phyloP scores from a whole-genome alignment of 2,113 vertebrate species.

The Pomatostomus ruficeps region DNA sequence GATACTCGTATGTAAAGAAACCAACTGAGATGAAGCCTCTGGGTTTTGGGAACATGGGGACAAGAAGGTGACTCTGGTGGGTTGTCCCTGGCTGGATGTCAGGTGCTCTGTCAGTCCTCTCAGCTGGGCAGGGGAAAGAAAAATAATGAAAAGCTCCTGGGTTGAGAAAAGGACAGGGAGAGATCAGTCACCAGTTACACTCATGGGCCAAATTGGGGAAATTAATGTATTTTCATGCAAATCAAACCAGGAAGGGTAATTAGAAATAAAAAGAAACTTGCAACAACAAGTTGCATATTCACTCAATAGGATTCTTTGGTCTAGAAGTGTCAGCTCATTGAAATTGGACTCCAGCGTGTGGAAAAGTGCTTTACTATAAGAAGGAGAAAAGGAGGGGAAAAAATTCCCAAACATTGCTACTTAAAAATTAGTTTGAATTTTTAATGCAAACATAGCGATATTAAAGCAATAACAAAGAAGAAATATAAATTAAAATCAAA shows the following conservation, averaged over 20 bases:
- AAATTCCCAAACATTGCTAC: background rate
- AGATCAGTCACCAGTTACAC: background rate
- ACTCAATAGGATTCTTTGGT: background rate
- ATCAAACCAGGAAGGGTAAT: background rate
- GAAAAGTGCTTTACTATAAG: background rate
- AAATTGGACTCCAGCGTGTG: background rate
- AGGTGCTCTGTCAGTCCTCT: background rate
- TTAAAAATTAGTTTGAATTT: background rate
- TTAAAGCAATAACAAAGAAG: background rate
- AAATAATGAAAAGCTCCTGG: background rate
- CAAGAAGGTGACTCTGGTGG: background rate
- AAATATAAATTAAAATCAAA: background rate
- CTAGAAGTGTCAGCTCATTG: background rate
- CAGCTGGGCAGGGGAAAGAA: background rate
- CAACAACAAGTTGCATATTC: background rate
- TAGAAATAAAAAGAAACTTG: background rate
- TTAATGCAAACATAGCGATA: background rate
- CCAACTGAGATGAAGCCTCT: rapidly evolving
- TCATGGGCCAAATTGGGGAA: background rate
- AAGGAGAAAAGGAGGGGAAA: background rate
- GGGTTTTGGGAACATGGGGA: background rate
- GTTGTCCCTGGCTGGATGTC: background rate
- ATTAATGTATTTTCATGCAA: background rate
- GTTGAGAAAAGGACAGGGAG: background rate
- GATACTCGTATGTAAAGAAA: background rate